Evolutionary conservation across 2,113 vertebrate species (phyloP), one percentile per base, ranked within the genome.

Genomic region (Cinclus cinclus): DNA sequence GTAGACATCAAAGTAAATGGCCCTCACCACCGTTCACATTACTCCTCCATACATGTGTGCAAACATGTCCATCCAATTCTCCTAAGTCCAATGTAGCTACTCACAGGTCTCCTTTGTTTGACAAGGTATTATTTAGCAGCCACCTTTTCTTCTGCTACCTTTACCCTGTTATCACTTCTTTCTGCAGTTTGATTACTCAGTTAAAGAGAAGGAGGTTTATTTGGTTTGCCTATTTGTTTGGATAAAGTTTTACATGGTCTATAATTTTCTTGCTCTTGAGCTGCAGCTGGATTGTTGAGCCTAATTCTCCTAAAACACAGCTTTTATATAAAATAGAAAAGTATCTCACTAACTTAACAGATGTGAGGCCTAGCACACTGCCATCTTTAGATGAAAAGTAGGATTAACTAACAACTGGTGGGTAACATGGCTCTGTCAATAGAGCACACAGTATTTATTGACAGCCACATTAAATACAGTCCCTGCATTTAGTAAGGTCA

Each of bases 1-100:
- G 90, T 44, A 94, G 90, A 95, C 96, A 93, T 97, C 93, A 97
- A 94, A 97, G 88, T 55, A 83, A 94, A 49, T 5, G 69, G 92
- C 60, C 33, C 23, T 62, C 41, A 75, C 85, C 79, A 53, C 59
- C 0, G 68, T 73, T 90, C 74, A 77, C 69, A 73, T 88, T 94
- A 88, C 75, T 87, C 67, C 85, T 90, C 93, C 71, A 59, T 44
- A 8, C 59, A 88, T 95, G 60, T 95, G 93, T 87, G 87, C 82
- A 92, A 87, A 96, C 96, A 89, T 31, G 91, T 80, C 94, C 60
- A 42, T 80, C 27, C 85, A 80, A 83, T 87, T 81, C 71, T 78
- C 11, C 10, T 44, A 65, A 86, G 88, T 60, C 10, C 6, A 55
- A 1, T 9, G 22, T 37, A 92, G 70, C 63, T 82, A 44, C 41